These are phyloP conservation scores for Syrista parreyssii DNA, from an alignment of 2,888 invertebrate genomes.

Conservation along the genomic window DNA sequence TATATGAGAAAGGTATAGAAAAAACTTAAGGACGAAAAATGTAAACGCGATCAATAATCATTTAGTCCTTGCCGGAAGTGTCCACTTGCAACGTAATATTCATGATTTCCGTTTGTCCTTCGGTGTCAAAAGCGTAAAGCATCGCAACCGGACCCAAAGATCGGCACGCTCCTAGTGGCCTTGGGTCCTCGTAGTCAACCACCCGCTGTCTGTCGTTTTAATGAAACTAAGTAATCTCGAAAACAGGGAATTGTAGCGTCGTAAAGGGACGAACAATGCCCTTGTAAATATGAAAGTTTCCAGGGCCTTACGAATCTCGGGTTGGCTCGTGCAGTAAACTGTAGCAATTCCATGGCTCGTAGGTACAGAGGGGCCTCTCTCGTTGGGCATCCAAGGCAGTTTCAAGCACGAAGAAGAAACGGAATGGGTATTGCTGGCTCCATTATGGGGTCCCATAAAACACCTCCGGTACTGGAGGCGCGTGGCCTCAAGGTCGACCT, in stretches of 20 bases:
- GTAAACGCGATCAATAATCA: background rate
- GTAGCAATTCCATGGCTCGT: conserved; percentile 18
- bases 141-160: background rate
- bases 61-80: background rate
- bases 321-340: conserved; percentile 26
- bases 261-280: conserved; percentile 54
- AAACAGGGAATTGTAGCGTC: conserved; percentile 57
- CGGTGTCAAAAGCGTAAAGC: background rate
- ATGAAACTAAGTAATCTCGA: conserved; percentile 61
- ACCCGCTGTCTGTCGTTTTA: conserved; percentile 54
- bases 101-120: background rate
- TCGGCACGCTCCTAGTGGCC: conserved; percentile 24
- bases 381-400: background rate
- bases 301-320: conserved; percentile 16
- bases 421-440: conserved; percentile 49
- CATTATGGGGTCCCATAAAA: conserved; percentile 49
- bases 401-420: conserved; percentile 32
- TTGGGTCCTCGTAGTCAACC: conserved; percentile 29
- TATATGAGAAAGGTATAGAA: background rate
- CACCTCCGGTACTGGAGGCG: conserved; percentile 26
- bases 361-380: conserved; percentile 1
- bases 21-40: background rate
- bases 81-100: background rate
- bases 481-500: conserved; percentile 58
- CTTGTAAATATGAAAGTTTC: conserved; percentile 60